Evolutionary conservation across 2,113 vertebrate genomes (phyloP).

Genomic region (Onychostoma macrolepis): DNA sequence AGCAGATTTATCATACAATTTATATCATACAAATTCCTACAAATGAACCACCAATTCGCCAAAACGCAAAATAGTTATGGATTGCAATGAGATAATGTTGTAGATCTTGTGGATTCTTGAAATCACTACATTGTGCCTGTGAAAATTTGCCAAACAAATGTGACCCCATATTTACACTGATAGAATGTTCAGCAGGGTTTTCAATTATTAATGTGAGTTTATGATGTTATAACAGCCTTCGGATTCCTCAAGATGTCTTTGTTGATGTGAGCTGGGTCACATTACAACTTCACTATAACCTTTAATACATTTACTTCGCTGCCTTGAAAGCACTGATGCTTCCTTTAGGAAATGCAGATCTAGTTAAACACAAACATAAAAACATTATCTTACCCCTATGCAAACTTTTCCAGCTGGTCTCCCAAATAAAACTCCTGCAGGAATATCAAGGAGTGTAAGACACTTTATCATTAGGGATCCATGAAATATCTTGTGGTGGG

Average conservation of each 20-base stretch:
- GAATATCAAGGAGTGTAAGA: too few relatives aligned
- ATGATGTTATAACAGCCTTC: background rate
- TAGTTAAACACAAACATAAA: background rate
- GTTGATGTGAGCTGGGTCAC: background rate
- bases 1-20: too few relatives aligned
- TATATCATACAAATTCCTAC: too few relatives aligned
- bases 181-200: too few relatives aligned
- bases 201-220: background rate
- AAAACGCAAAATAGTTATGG: too few relatives aligned
- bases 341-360: background rate
- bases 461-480: too few relatives aligned
- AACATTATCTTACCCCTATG: background rate
- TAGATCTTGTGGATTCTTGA: background rate
- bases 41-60: too few relatives aligned
- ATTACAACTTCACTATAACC: background rate
- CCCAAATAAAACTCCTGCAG: too few relatives aligned
- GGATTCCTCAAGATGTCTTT: background rate
- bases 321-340: background rate
- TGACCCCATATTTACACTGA: background rate
- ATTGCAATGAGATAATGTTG: background rate
- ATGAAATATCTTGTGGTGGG: too few relatives aligned
- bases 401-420: too few relatives aligned
- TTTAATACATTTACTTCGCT: background rate
- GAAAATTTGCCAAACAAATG: too few relatives aligned
- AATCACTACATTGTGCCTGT: too few relatives aligned